phyloP scores from a whole-genome alignment of 2,888 invertebrate species.

The Aphodius sticticus region DNA sequence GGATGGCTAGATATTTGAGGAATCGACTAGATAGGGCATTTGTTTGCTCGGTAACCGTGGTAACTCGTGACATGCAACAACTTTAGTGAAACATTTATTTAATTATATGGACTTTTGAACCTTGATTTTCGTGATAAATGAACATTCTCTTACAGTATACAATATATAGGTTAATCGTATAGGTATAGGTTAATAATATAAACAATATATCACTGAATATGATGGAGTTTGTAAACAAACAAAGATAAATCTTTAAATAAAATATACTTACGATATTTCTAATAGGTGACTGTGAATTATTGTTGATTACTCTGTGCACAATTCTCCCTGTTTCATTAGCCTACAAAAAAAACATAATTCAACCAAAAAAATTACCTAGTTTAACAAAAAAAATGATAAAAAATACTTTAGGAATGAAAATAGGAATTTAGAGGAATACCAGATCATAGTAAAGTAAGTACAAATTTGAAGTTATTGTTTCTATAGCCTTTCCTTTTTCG shows the following conservation, averaged over 20 bases:
- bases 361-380: conserved; percentile 18
- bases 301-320: conserved; percentile 40
- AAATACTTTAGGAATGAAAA: conserved; percentile 7
- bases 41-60: background rate
- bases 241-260: conserved; percentile 36
- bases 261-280: conserved; percentile 39
- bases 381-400: background rate
- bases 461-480: conserved; percentile 30
- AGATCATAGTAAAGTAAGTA: conserved; percentile 30
- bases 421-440: conserved; percentile 6
- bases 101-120: conserved; percentile 14
- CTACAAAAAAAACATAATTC: conserved; percentile 32
- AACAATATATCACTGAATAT: conserved; percentile 20
- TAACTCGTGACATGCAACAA: background rate
- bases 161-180: conserved; percentile 12
- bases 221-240: conserved; percentile 42
- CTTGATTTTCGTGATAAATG: background rate
- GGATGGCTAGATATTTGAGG: conserved; percentile 4
- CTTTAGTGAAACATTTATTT: conserved; percentile 7
- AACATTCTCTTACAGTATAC: conserved; percentile 26
- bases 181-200: conserved; percentile 10
- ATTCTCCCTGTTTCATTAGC: conserved; percentile 40
- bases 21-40: background rate
- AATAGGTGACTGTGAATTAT: conserved; percentile 36
- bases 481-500: conserved; percentile 25